Evolutionary conservation across 1,140 invertebrate species (phyloP).

Genomic region (Phymastichus coffea): DNA sequence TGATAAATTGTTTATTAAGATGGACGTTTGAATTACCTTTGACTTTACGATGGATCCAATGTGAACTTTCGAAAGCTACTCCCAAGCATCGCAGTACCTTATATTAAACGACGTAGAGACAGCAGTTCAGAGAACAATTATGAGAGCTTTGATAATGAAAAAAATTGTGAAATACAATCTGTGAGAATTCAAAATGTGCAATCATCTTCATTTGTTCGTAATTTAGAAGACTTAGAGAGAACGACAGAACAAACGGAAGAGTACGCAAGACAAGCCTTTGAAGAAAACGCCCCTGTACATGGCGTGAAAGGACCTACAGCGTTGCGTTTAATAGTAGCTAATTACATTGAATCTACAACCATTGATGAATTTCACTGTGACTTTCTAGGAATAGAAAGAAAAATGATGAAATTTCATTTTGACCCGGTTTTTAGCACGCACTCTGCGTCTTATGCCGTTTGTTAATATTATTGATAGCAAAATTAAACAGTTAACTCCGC

Average conservation of each 20-base stretch:
- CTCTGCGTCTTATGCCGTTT: background rate
- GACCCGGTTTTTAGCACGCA: background rate
- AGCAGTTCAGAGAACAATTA: too few species aligned
- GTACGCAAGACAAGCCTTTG: background rate
- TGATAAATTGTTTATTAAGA: too few species aligned
- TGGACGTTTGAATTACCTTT: too few species aligned
- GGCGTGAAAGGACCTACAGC: background rate
- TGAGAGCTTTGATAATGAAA: too few species aligned
- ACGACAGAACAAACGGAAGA: slow-evolving; percentile 19
- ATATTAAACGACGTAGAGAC: too few species aligned
- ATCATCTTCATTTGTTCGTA: slow-evolving; percentile 2
- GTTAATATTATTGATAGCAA: background rate
- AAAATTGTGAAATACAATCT: background rate
- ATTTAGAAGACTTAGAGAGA: slow-evolving; percentile 13
- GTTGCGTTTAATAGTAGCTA: background rate
- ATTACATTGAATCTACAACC: background rate
- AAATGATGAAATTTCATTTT: background rate
- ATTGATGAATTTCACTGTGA: background rate
- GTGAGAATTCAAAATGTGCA: background rate
- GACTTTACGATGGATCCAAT: too few species aligned
- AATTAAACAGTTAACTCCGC: background rate
- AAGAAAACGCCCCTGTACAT: background rate
- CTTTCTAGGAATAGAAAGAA: background rate
- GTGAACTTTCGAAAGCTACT: too few species aligned
- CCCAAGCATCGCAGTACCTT: too few species aligned